These are phyloP conservation scores for Brienomyrus longianalis DNA, from an alignment of 2,113 vertebrate species.

Conservation along the genomic window DNA sequence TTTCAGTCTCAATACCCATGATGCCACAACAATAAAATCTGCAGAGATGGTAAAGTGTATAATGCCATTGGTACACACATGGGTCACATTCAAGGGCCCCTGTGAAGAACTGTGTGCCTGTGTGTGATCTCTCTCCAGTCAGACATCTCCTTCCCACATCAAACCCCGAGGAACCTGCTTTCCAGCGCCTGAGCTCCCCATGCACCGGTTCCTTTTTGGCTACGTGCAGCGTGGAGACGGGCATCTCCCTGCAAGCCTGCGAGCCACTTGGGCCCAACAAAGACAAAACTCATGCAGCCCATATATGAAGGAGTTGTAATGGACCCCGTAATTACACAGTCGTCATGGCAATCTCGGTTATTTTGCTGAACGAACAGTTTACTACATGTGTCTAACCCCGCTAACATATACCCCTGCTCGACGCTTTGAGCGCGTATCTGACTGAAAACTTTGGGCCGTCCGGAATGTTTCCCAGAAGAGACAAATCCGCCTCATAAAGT, in stretches of 20 bases:
- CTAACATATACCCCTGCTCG: not conserved
- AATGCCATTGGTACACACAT: not conserved
- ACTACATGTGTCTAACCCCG: not conserved
- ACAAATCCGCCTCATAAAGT: conserved; percentile 13
- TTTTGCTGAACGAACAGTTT: not conserved
- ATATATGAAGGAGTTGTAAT: not conserved
- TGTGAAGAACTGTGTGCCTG: not conserved
- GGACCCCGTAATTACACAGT: not conserved
- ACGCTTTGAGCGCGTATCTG: not conserved
- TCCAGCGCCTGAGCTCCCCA: not conserved
- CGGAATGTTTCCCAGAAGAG: not conserved
- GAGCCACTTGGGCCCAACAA: not conserved
- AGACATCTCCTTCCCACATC: not conserved
- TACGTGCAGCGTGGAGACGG: not conserved
- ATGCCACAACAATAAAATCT: not conserved
- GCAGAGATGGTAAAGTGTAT: not conserved
- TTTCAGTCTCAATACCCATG: not conserved
- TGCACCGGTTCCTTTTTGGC: not conserved
- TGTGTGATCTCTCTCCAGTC: not conserved
- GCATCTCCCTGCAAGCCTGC: not conserved
- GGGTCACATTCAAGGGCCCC: not conserved
- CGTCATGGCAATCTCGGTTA: too few relatives aligned
- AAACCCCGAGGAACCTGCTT: not conserved
- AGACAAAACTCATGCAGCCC: not conserved
- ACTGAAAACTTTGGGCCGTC: not conserved